Conservation (phyloP, 2,113 vertebrate species). For the Entelurus aequoreus region DNA sequence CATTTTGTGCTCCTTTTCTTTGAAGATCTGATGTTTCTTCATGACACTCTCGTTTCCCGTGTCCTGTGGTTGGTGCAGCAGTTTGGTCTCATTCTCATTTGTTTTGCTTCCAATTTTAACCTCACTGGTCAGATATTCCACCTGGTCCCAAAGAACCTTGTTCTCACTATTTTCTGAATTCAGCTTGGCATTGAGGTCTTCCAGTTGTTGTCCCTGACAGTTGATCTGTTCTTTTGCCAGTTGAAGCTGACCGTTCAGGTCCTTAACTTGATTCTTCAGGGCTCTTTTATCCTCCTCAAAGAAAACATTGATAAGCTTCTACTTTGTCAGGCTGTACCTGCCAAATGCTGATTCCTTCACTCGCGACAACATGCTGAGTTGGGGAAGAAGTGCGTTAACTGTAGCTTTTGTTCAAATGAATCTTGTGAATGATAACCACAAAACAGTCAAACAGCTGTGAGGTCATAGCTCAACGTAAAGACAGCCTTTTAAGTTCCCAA, state of each 20-base stretch:
- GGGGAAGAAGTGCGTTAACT: neutral
- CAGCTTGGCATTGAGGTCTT: slow-evolving; percentile 1
- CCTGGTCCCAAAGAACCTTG: slow-evolving; percentile 11
- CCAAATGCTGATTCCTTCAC: neutral
- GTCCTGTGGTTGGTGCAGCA: neutral
- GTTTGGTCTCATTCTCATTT: neutral
- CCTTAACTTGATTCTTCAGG: slow-evolving; percentile 1
- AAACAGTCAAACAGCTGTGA: neutral
- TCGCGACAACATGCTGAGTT: neutral
- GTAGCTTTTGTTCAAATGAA: neutral
- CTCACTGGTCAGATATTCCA: neutral
- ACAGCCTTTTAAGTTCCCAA: neutral
- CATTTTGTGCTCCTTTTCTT: neutral
- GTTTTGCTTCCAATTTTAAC: neutral
- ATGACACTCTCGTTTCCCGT: neutral
- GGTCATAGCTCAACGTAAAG: neutral
- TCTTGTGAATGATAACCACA: neutral
- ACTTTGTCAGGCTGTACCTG: neutral
- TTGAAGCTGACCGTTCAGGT: slow-evolving; percentile 6
- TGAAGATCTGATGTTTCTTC: neutral
- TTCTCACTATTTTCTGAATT: slow-evolving; percentile 1
- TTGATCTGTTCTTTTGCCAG: neutral
- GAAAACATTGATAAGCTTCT: neutral
- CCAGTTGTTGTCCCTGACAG: slow-evolving; percentile 3
- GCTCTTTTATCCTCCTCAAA: neutral